Percentiles rank a stretch among this genome's conserved stretches.
phyloP scores from a whole-genome alignment of 2,888 invertebrate species.

The Oligia latruncula region DNA sequence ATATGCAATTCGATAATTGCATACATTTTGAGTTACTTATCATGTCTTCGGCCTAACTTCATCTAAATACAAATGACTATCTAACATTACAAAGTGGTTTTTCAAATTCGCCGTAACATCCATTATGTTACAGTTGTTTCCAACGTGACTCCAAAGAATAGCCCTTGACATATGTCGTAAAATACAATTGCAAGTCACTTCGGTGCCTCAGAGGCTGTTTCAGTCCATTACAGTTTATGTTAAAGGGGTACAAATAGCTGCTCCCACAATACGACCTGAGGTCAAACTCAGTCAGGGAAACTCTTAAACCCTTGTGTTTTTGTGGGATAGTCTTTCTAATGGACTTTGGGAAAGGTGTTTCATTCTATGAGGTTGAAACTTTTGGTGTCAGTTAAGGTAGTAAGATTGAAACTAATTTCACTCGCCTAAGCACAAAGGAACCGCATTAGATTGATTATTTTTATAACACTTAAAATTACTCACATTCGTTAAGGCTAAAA shows the following conservation, averaged over 20 bases:
- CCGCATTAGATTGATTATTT: neutral
- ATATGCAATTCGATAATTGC: neutral
- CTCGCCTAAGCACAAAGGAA: neutral
- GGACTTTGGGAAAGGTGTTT: neutral
- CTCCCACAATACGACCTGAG: conserved; percentile 12
- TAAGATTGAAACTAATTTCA: neutral
- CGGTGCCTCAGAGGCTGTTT: conserved; percentile 8
- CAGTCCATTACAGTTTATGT: conserved; percentile 38
- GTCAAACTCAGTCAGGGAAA: conserved; percentile 30
- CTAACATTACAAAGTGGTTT: neutral
- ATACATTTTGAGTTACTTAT: neutral
- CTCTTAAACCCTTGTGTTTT: neutral
- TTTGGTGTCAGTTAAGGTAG: neutral
- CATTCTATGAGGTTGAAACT: neutral
- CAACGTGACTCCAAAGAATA: conserved; percentile 12
- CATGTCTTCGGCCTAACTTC: neutral
- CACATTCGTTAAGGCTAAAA: conserved; percentile 85
- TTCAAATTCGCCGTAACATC: neutral
- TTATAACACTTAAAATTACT: conserved; percentile 69
- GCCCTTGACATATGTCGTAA: conserved; percentile 34
- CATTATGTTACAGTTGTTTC: neutral
- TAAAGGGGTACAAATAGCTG: conserved; percentile 11
- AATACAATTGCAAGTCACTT: conserved; percentile 32
- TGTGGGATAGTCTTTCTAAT: neutral
- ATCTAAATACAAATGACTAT: neutral